Conservation (phyloP, 2,888 invertebrate species). For the Norana najaformis region DNA sequence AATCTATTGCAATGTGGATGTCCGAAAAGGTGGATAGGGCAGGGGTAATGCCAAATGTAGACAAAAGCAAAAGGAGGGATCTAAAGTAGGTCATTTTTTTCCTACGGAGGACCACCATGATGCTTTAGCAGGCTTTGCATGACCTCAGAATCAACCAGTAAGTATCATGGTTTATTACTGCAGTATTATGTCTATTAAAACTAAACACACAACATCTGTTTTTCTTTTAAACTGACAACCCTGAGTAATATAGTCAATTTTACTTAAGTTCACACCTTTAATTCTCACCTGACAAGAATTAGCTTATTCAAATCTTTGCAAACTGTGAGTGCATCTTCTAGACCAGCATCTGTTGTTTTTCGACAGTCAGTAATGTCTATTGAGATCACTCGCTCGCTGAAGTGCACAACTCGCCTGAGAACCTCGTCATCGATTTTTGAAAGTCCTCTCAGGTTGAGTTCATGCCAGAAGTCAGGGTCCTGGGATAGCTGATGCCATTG, state of each 20-base stretch:
- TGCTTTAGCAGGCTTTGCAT: no score
- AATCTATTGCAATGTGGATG: no score
- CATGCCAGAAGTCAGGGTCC: conserved; percentile 1
- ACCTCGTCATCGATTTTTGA: not conserved
- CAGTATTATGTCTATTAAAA: no score
- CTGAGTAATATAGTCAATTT: not conserved
- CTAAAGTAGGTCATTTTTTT: no score
- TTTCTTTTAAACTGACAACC: no score
- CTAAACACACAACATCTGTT: no score
- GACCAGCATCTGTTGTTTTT: not conserved
- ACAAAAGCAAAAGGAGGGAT: no score
- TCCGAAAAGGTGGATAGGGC: no score
- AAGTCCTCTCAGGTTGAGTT: not conserved
- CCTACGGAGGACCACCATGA: no score
- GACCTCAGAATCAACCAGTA: no score
- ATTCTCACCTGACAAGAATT: conserved; percentile 1
- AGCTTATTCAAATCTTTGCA: not conserved
- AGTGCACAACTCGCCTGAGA: not conserved
- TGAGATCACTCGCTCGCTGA: conserved; percentile 20
- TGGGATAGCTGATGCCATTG: not conserved
- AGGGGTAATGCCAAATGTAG: no score
- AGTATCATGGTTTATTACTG: no score
- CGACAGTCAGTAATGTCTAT: not conserved
- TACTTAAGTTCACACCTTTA: not conserved
- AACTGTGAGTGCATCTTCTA: not conserved